phyloP scores from a whole-genome alignment of 2,888 invertebrate species.

The Rotaria socialis region DNA sequence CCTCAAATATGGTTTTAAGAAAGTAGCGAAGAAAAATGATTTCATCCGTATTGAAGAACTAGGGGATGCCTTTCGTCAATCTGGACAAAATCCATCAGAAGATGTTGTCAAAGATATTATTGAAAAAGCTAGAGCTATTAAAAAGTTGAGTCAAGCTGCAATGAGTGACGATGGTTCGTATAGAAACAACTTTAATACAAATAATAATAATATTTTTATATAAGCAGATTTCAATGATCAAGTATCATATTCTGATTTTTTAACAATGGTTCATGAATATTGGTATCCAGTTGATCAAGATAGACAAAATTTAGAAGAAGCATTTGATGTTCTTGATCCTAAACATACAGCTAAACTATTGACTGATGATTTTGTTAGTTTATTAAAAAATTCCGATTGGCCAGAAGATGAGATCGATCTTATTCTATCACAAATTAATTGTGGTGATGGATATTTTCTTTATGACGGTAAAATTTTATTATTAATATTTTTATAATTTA shows the following conservation, averaged over 20 bases:
- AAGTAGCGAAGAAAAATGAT: slow-evolving; percentile 39
- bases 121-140: neutral
- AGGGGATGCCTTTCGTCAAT: slow-evolving; percentile 43
- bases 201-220: too few relatives aligned
- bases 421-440: neutral
- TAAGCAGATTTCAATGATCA: neutral
- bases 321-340: neutral
- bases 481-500: neutral
- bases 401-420: neutral
- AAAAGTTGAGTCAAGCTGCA: neutral
- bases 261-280: neutral
- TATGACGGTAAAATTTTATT: neutral
- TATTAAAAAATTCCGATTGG: neutral
- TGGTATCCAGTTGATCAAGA: neutral
- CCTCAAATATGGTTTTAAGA: slow-evolving; percentile 39
- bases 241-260: neutral
- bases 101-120: slow-evolving; percentile 42
- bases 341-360: neutral
- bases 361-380: neutral
- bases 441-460: slow-evolving; percentile 16
- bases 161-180: too few relatives aligned
- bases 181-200: too few relatives aligned
- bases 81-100: slow-evolving; percentile 44
- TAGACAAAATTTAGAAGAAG: neutral
- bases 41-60: slow-evolving; percentile 38